Evolutionary conservation across 1,140 invertebrate species (phyloP).

Genomic region (Pogonomyrmex californicus): DNA sequence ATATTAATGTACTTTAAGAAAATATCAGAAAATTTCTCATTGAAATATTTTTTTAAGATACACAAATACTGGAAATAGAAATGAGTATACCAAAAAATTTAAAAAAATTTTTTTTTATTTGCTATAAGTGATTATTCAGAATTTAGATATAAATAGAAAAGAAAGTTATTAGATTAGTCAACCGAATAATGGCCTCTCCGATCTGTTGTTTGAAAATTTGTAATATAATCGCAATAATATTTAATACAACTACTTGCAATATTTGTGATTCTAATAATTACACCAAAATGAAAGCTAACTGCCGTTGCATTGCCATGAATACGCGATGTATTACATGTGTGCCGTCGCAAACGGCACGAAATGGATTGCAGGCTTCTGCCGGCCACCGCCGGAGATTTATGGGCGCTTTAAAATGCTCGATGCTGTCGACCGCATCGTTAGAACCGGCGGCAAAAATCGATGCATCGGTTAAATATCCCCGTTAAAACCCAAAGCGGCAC

Average conservation of each 20-base stretch:
- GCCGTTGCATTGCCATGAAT: conserved; percentile 23
- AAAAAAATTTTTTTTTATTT: no score
- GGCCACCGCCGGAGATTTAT: conserved; percentile 38
- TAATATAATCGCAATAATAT: not conserved
- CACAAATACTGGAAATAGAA: not conserved
- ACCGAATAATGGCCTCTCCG: no score
- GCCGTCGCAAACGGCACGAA: conserved; percentile 27
- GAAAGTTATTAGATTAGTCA: no score
- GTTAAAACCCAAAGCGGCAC: conserved; percentile 25
- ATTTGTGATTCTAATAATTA: conserved; percentile 10
- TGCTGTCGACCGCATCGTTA: conserved; percentile 49
- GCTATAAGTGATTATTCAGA: no score
- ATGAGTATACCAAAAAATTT: not conserved
- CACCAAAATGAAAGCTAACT: not conserved
- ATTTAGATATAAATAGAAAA: no score
- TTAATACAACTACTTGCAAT: not conserved
- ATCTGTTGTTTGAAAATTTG: not conserved
- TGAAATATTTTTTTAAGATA: not conserved
- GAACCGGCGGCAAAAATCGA: conserved; percentile 49
- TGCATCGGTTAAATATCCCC: conserved; percentile 31
- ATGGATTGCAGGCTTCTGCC: conserved; percentile 42
- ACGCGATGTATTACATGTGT: conserved; percentile 30
- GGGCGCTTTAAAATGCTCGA: conserved; percentile 48
- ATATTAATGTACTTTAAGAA: not conserved
- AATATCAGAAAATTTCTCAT: not conserved